These are phyloP conservation scores for Aleiodes sp. DNA, from an alignment of 1,140 invertebrate genomes.

Conservation along the genomic window DNA sequence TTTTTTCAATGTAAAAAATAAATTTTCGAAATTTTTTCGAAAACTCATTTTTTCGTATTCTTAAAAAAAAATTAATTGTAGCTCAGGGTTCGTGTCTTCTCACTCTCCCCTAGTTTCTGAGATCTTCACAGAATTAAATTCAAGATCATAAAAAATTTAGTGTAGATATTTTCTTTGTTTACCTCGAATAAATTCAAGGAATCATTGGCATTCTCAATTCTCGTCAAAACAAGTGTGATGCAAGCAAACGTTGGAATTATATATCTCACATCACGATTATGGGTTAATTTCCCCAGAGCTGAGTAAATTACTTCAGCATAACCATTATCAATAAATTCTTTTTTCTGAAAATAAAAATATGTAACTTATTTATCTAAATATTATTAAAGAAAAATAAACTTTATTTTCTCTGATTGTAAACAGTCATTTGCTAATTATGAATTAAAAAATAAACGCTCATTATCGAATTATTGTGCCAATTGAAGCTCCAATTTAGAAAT, in stretches of 20 bases:
- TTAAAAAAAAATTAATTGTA: too few relatives aligned
- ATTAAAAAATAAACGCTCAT: neutral
- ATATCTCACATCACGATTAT: slow-evolving; percentile 59
- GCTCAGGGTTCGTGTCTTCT: too few relatives aligned
- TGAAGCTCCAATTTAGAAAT: neutral
- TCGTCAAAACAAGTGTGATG: slow-evolving; percentile 50
- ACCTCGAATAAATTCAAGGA: slow-evolving; percentile 48
- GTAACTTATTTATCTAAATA: too few relatives aligned
- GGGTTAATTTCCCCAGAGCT: slow-evolving; percentile 61
- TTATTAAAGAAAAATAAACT: slow-evolving; percentile 27
- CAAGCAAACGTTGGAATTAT: slow-evolving; percentile 56
- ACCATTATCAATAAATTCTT: slow-evolving; percentile 61
- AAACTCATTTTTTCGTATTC: too few relatives aligned
- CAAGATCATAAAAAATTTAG: neutral
- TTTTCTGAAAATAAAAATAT: slow-evolving; percentile 51
- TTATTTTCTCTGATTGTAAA: too few relatives aligned
- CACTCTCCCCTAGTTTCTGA: too few relatives aligned
- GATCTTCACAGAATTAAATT: too few relatives aligned
- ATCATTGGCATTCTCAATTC: slow-evolving; percentile 46
- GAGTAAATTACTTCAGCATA: slow-evolving; percentile 66
- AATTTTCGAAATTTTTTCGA: too few relatives aligned
- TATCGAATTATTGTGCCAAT: neutral
- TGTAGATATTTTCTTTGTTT: too few relatives aligned
- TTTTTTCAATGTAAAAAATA: too few relatives aligned
- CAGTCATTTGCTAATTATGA: too few relatives aligned